Evolutionary conservation across 2,888 invertebrate species (phyloP).

Genomic region (Agrochola lychnidis): DNA sequence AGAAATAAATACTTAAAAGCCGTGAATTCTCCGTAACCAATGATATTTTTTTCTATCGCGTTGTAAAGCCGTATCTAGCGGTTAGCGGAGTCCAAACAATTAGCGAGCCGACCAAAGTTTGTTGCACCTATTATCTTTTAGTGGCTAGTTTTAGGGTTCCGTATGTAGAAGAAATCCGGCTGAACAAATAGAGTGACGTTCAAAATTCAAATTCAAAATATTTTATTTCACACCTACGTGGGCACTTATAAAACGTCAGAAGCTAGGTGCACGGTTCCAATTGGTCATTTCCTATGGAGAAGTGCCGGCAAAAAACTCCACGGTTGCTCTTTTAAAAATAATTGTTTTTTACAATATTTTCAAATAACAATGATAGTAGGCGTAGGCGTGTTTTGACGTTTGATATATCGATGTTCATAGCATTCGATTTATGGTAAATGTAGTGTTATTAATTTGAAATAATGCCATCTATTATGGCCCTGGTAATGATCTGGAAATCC

Average conservation of each 20-base stretch:
- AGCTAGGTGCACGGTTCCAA: no score
- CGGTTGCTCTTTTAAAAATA: no score
- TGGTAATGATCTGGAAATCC: background rate
- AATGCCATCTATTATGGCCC: background rate
- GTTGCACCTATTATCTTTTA: constrained; percentile 74
- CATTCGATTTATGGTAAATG: background rate
- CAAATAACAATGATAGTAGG: no score
- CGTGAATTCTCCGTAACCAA: constrained; percentile 48
- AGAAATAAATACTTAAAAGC: constrained; percentile 14
- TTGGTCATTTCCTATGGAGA: no score
- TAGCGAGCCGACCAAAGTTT: constrained; percentile 76
- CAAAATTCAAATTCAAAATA: no score
- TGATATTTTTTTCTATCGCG: constrained; percentile 32
- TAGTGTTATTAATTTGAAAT: background rate
- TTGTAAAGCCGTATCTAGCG: constrained; percentile 39
- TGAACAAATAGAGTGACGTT: background rate
- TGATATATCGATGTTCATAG: background rate
- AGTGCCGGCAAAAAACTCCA: no score
- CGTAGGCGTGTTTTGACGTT: background rate
- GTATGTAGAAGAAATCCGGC: background rate
- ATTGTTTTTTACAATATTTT: no score
- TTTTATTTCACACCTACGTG: no score
- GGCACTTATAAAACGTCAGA: no score
- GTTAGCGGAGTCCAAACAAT: constrained; percentile 62
- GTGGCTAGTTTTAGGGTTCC: constrained; percentile 62